phyloP scores from a whole-genome alignment of 1,140 invertebrate genomes.

The Sitobion miscanthi region DNA sequence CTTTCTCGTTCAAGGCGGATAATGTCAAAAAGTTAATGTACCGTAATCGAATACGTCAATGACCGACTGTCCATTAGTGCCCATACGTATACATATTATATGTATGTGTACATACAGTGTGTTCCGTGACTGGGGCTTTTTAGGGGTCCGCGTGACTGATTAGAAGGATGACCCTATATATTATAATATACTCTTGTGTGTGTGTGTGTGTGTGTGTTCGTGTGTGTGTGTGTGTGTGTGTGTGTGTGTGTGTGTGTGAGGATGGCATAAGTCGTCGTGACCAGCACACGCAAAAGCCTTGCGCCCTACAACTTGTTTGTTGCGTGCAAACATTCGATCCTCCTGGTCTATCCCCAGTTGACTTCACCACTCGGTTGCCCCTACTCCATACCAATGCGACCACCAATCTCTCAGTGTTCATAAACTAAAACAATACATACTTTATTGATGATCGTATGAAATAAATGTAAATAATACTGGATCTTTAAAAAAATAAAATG shows the following conservation, averaged over 20 bases:
- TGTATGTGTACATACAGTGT: background rate
- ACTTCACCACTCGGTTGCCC: background rate
- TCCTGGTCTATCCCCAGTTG: conserved; percentile 23
- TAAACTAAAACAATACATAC: background rate
- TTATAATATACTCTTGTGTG: background rate
- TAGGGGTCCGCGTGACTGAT: conserved; percentile 45
- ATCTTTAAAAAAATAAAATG: background rate
- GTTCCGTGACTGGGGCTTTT: conserved; percentile 47
- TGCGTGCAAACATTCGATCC: conserved; percentile 40
- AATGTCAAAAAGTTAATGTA: conserved; percentile 55
- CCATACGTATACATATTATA: background rate
- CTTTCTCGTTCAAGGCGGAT: conserved; percentile 28
- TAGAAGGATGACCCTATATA: conserved; percentile 44
- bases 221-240: background rate
- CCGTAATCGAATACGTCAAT: conserved; percentile 54
- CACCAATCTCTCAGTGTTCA: background rate
- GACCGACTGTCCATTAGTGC: conserved; percentile 48
- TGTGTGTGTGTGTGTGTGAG: background rate
- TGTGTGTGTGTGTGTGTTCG: background rate
- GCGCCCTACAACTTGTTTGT: conserved; percentile 48
- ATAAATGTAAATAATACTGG: background rate
- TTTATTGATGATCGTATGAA: background rate
- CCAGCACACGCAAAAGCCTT: conserved; percentile 45
- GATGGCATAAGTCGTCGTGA: conserved; percentile 22
- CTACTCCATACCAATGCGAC: background rate